These are phyloP conservation scores for Chaetophractus vellerosus DNA, from an alignment of 2,797 vertebrate genomes.

Conservation along the genomic window DNA sequence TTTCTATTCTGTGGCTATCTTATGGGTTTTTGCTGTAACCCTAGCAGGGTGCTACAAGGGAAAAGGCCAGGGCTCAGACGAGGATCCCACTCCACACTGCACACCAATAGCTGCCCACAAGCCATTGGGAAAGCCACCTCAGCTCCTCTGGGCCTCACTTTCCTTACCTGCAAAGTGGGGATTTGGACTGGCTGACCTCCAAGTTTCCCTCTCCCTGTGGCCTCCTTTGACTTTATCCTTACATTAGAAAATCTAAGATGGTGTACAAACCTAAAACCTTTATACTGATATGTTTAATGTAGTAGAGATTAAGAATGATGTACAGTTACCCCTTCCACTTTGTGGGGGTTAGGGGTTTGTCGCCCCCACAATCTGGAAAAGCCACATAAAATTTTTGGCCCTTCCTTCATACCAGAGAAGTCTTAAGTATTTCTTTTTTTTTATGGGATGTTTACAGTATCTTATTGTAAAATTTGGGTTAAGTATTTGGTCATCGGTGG, in stretches of 20 bases:
- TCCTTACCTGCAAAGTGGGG: background rate
- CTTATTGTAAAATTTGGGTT: too few relatives aligned
- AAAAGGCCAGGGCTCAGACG: background rate
- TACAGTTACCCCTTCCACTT: too few relatives aligned
- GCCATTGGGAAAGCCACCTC: background rate
- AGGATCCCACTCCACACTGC: background rate
- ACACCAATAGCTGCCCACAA: background rate
- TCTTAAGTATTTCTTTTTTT: too few relatives aligned
- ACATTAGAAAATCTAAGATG: constrained; percentile 45
- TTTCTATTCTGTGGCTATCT: background rate
- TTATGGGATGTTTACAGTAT: too few relatives aligned
- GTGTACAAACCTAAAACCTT: background rate
- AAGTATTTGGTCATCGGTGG: too few relatives aligned
- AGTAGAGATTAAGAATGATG: background rate
- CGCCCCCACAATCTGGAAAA: too few relatives aligned
- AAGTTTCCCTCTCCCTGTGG: background rate
- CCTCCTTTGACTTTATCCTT: background rate
- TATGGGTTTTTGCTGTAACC: background rate
- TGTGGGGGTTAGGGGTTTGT: too few relatives aligned
- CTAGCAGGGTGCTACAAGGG: background rate
- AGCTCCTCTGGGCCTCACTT: background rate
- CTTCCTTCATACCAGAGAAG: too few relatives aligned
- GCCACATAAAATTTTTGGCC: too few relatives aligned
- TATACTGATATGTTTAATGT: constrained; percentile 15
- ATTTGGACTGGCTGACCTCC: background rate